phyloP scores from a whole-genome alignment of 2,113 vertebrate species.

The Cheirogaleus medius region DNA sequence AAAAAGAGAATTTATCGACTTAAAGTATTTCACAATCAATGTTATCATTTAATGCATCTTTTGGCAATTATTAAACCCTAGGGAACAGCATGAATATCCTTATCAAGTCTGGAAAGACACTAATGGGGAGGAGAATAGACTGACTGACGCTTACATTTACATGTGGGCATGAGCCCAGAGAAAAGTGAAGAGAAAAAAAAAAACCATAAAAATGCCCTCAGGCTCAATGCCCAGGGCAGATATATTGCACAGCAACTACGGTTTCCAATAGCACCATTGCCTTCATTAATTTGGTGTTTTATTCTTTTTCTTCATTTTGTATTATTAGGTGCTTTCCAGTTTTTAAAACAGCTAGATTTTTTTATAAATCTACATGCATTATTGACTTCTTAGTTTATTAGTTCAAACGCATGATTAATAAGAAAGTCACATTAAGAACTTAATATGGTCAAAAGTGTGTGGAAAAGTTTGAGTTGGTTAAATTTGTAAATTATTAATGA shows the following conservation, averaged over 20 bases:
- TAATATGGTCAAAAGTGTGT: neutral
- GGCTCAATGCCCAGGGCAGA: neutral
- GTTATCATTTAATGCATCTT: conserved; percentile 66
- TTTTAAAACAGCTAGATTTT: conserved; percentile 15
- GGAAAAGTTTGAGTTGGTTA: neutral
- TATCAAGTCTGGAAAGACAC: conserved; percentile 73
- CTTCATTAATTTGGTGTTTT: conserved; percentile 23
- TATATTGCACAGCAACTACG: neutral
- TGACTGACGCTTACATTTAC: neutral
- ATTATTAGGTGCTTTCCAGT: conserved; percentile 22
- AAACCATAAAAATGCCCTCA: neutral
- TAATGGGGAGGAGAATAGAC: conserved; percentile 67
- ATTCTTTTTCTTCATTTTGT: neutral
- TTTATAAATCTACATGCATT: neutral
- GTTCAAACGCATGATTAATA: conserved; percentile 8
- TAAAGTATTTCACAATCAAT: conserved; percentile 52
- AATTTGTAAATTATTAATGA: neutral
- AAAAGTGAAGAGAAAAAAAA: neutral
- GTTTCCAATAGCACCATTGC: neutral
- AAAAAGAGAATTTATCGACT: conserved; percentile 33
- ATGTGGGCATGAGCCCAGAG: conserved; percentile 30
- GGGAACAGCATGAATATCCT: conserved; percentile 53
- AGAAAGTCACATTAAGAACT: neutral
- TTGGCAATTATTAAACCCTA: conserved; percentile 78
- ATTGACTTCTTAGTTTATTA: conserved; percentile 36